Evolutionary conservation across 2,797 vertebrate genomes (phyloP), one percentile per base, ranked within the genome.

Genomic region (Enteromius radiatus): DNA sequence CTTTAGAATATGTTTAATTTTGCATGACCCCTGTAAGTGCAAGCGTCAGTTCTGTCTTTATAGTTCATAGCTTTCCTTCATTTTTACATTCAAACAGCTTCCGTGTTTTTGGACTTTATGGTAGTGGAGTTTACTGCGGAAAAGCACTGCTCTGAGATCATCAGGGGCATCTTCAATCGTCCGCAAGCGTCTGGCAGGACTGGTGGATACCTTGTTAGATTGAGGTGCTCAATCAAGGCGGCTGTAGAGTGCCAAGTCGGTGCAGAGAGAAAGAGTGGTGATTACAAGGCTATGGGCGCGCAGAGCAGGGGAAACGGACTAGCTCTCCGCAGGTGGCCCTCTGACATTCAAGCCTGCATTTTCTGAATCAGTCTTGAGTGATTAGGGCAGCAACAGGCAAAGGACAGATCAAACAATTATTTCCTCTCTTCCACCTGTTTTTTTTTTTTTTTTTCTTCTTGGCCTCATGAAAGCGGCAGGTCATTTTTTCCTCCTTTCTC

Each of bases 281-380:
- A 99, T 99, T 99, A 98, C 96, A 95, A 96, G 96, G 96, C 94
- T 94, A 94, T 94, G 95, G 95, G 95, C 94, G 95, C 90, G 94
- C 92, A 96, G 95, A 96, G 96, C 95, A 93, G 92, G 95, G 93
- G 95, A 96, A 98, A 97, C 96, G 96, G 96, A 96, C 96, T 96
- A 94, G 95, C 94, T 96, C 97, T 91, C 98, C 90, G 94, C 97
- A 97, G 98, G 98, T 97, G 97, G 96, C 97, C 97, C 94, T 97
- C 96, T 96, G 97, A 97, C 97, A 97, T 98, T 98, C 96, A 97
- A 97, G 97, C 95, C 96, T 97, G 95, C 97, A 96, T 98, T 95
- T 98, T 98, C 96, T 97, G 97, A 99, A 99, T 99, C 97, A 98
- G 96, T 94, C 96, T 96, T 96, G 93, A 95, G 96, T 98, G 97